These are phyloP conservation scores for Gallinago nigripennis DNA, from an alignment of 2,797 vertebrate species.

Conservation along the genomic window DNA sequence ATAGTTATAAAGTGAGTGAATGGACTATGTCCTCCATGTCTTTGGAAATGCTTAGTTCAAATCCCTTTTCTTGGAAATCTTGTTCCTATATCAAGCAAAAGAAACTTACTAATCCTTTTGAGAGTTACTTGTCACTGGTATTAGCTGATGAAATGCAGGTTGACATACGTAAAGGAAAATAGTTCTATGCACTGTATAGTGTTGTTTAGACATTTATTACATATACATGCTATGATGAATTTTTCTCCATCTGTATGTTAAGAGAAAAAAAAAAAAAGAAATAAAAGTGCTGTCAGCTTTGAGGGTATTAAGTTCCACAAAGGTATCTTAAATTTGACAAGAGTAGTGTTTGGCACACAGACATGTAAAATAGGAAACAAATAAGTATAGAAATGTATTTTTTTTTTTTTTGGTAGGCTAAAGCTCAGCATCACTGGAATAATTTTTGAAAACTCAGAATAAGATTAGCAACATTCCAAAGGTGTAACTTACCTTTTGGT, in stretches of 20 bases:
- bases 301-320: background rate
- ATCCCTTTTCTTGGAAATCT: background rate
- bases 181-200: background rate
- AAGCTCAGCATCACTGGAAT: background rate
- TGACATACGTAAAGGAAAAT: background rate
- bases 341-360: background rate
- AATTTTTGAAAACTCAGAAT: background rate
- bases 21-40: background rate
- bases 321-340: background rate
- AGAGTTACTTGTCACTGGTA: background rate
- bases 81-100: background rate
- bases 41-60: background rate
- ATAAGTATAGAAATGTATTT: background rate
- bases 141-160: background rate
- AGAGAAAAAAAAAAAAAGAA: background rate
- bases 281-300: background rate
- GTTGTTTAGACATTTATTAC: no score
- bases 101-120: background rate
- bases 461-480: background rate
- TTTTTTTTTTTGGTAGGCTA: background rate
- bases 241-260: background rate
- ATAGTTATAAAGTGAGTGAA: background rate
- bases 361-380: background rate
- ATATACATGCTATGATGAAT: background rate
- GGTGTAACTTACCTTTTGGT: background rate